Conservation (phyloP, 2,888 invertebrate genomes). For the Lymantria monacha region DNA sequence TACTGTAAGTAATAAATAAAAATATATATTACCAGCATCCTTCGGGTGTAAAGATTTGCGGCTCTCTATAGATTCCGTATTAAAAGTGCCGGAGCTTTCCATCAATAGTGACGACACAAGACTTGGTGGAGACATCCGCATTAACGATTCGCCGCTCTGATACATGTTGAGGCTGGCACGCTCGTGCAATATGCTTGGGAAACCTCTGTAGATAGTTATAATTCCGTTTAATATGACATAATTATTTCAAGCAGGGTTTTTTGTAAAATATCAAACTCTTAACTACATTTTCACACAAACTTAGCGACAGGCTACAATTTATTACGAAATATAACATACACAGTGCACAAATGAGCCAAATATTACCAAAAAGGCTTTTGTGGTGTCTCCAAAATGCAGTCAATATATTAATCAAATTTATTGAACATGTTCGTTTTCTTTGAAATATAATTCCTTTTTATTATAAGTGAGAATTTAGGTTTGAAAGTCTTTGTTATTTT, state of each 20-base stretch:
- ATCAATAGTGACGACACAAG: constrained; percentile 81
- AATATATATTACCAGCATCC: constrained; percentile 54
- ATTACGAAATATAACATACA: neutral
- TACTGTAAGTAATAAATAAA: neutral
- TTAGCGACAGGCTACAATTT: neutral
- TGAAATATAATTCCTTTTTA: neutral
- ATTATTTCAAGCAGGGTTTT: neutral
- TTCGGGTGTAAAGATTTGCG: constrained; percentile 58
- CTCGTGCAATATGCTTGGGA: constrained; percentile 63
- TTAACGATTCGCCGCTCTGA: constrained; percentile 71
- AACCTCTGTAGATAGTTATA: constrained; percentile 45
- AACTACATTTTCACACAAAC: neutral
- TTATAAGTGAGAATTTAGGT: neutral
- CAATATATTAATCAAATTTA: neutral
- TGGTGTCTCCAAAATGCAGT: neutral
- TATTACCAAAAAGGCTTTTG: neutral
- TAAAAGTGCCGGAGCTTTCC: constrained; percentile 74
- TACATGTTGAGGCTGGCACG: constrained; percentile 73
- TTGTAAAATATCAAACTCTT: neutral
- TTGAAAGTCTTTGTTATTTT: neutral
- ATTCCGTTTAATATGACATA: neutral
- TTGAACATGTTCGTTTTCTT: neutral
- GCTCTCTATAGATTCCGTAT: constrained; percentile 63
- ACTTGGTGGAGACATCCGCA: constrained; percentile 83
- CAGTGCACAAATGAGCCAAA: neutral